Conservation (phyloP, 1,140 invertebrate genomes). For the Zophobas morio region DNA sequence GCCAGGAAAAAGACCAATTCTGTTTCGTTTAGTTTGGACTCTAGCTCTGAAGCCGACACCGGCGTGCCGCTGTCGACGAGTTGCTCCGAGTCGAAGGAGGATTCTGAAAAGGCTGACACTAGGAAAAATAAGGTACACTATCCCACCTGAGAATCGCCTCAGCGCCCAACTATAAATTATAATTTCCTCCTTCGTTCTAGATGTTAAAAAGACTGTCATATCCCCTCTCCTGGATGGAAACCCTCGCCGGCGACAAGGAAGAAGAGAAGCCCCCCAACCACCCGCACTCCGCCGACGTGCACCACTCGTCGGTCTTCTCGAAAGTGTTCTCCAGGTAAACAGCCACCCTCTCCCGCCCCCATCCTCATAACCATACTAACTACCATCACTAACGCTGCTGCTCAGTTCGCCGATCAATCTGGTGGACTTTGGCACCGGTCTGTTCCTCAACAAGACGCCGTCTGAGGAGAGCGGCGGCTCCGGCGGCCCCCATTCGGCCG, state of each 20-base stretch:
- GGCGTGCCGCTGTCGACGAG: slow-evolving; percentile 56
- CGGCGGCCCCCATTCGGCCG: slow-evolving; percentile 63
- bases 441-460: slow-evolving; percentile 88
- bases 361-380: slow-evolving; percentile 27
- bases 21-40: slow-evolving; percentile 82
- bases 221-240: slow-evolving; percentile 94
- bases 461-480: slow-evolving; percentile 83
- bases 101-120: slow-evolving; percentile 69
- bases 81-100: slow-evolving; percentile 69
- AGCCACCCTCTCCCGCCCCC: neutral
- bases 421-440: slow-evolving; percentile 89
- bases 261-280: slow-evolving; percentile 73
- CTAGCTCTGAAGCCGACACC: slow-evolving; percentile 68
- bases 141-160: neutral
- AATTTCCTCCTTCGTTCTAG: slow-evolving; percentile 66
- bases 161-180: neutral
- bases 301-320: slow-evolving; percentile 85
- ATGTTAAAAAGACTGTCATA: slow-evolving; percentile 93
- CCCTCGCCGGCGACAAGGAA: slow-evolving; percentile 80
- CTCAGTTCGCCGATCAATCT: slow-evolving; percentile 90
- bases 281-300: slow-evolving; percentile 77
- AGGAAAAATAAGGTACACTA: slow-evolving; percentile 78
- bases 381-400: slow-evolving; percentile 43
- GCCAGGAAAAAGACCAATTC: slow-evolving; percentile 80
- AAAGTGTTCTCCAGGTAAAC: slow-evolving; percentile 91